Base-by-base conservation (phyloP, 2,888 invertebrate genomes). In the Criorhina ranunculi region DNA sequence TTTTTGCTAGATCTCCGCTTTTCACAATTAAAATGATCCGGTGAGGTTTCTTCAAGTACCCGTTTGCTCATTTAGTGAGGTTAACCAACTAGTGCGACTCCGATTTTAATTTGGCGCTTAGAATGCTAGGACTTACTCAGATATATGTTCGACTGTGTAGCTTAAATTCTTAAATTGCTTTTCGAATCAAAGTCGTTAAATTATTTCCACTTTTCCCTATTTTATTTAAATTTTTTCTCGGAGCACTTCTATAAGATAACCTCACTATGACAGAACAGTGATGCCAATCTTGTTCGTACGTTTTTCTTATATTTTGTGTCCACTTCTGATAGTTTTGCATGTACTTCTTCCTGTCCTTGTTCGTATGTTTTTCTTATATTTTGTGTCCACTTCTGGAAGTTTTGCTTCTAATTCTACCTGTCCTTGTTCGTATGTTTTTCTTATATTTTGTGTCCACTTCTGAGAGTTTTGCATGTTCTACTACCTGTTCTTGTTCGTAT, bases 51-150 rank as follows among this genome's bases (percentile, higher is more conserved):
- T 42, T 29, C 24, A n/a, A 60, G 42, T 12, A 40, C 44, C 31
- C 60, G 40, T 60, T 42, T 60, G 60, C 9, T 24, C 12, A 60
- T 57, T 60, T 40, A 44, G 24, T 42, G 15, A 60, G 60, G 40
- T 60, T 31, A 40, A 7, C 15, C 35, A 35, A 11, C 55, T 55
- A 17, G 9, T 55, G 35, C 9, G 3, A 35, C 35, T 55, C 5
- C 5, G 17, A 19, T 9, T 17, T 55, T 3, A 3, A 35, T n/a
- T 55, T 53, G 12, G 15, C 15, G 33, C 15, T 53, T 33, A 33
- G n/a, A 40, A 12, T 40, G n/a, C 40, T 40, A 40, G 35, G 12
- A n/a, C 40, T 40, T 40, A n/a, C 40, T 40, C 40, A n/a, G n/a
- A 40, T 40, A n/a, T 40, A 9, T 12, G 40, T 9, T 40, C 3